Evolutionary conservation across 2,113 vertebrate species (phyloP), one percentile per base, ranked within the genome.

Genomic region (Lipophrys pholis): DNA sequence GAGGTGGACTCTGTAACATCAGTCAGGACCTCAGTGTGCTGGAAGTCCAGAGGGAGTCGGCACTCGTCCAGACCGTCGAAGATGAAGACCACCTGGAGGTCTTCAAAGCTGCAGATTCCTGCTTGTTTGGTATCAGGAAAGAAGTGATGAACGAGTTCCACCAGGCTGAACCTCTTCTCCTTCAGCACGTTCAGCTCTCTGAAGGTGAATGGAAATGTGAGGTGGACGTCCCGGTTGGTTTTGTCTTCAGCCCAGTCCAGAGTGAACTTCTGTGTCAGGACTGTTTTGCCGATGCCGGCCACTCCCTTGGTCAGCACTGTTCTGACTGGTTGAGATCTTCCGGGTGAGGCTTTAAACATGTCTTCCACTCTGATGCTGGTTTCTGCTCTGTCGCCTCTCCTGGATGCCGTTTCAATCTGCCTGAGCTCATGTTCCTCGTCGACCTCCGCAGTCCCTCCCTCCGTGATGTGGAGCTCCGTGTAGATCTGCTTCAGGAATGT

Each of bases 381-480:
- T 55, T 62, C 50, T 45, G 41, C 10, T 62, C 41, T 38, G 8
- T 17, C 39, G 40, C 65, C 14, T 51, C 55, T 69, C 30, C 51
- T 43, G 38, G 48, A 63, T 6, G 45, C 43, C 56, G 1, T 6
- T 73, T 87, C 80, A 54, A 87, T 85, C 61, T 75, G 81, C 65
- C 49, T 87, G 41, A 84, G 45, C 51, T 89, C 87, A 48, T 89
- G 87, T 38, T 85, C 69, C 0, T 8, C 7, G 10, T 65, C 78
- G 46, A 85, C 57, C 40, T 54, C 8, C 43, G 5, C 2, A 21
- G 51, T 6, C 9, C 11, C 68, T 14, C 0, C 39, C 1, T 76
- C 74, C 54, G 73, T 86, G 72, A 90, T 80, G 61, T 76, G 73
- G 51, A 84, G 65, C 45, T 87, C 81, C 14, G 85, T 87, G 75